Conservation (phyloP, 2,888 invertebrate species). For the Lasioglossum lativentre region DNA sequence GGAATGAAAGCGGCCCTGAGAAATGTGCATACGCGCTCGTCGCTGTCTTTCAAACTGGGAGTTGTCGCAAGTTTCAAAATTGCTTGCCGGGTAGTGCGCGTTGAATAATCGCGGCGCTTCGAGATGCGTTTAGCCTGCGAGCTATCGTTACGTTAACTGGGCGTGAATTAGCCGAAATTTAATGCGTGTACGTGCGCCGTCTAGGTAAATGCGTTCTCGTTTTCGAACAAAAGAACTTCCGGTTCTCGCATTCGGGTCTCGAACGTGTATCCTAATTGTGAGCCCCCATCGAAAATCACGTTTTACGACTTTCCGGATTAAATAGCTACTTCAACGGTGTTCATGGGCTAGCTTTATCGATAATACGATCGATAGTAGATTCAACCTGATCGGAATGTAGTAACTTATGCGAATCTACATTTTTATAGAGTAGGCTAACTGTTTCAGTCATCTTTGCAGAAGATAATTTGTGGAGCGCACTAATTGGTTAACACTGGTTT, state of each 20-base stretch:
- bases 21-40: slow-evolving; percentile 31
- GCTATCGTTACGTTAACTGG: slow-evolving; percentile 36
- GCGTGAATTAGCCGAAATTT: slow-evolving; percentile 21
- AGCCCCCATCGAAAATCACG: neutral
- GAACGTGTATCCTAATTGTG: neutral
- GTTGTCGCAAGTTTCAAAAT: slow-evolving; percentile 46
- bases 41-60: slow-evolving; percentile 44
- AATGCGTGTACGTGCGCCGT: neutral
- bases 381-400: neutral
- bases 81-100: slow-evolving; percentile 29
- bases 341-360: too few species aligned
- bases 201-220: neutral
- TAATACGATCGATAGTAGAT: neutral
- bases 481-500: too few species aligned
- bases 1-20: slow-evolving; percentile 31
- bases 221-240: neutral
- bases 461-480: too few species aligned
- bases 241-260: neutral
- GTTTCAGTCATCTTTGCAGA: too few species aligned
- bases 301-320: neutral
- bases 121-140: slow-evolving; percentile 26
- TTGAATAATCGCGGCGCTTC: slow-evolving; percentile 41
- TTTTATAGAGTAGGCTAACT: too few species aligned
- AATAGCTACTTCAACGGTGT: neutral
- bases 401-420: too few species aligned